Conservation (phyloP, 2,113 vertebrate genomes). For the Eulemur macaco region DNA sequence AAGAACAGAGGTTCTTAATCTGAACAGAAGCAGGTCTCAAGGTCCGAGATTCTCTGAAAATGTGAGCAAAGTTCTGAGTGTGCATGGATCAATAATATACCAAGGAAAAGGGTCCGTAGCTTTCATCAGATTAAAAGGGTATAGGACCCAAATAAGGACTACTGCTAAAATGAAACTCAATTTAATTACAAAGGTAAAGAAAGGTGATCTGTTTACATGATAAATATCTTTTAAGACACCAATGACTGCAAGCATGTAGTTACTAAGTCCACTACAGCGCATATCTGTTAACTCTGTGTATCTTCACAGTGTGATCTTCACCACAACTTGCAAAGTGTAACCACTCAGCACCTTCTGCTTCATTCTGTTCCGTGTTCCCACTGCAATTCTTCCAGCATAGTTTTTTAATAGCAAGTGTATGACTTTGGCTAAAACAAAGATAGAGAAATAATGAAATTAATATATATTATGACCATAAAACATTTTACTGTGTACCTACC, state of each 20-base stretch:
- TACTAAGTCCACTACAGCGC: constrained; percentile 72
- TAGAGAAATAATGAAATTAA: constrained; percentile 72
- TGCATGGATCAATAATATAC: not conserved
- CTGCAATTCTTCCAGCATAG: constrained; percentile 91
- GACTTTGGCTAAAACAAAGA: constrained; percentile 90
- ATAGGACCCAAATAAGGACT: not conserved
- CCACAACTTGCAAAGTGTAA: constrained; percentile 94
- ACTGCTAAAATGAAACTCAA: not conserved
- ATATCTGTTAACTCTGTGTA: constrained; percentile 90
- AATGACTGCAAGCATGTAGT: not conserved
- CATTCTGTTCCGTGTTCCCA: constrained; percentile 84
- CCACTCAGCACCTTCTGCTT: constrained; percentile 85
- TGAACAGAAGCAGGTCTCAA: not conserved
- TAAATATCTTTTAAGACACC: not conserved
- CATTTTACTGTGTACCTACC: not conserved
- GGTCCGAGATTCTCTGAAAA: not conserved
- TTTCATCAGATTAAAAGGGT: not conserved
- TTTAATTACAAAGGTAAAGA: constrained; percentile 4
- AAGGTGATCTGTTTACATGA: constrained; percentile 43
- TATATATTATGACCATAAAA: constrained; percentile 68
- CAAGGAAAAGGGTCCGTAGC: not conserved
- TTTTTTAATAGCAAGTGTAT: constrained; percentile 92
- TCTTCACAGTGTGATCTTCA: constrained; percentile 94
- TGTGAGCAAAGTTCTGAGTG: not conserved
- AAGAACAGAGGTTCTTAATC: not conserved